Percentiles rank a stretch among this genome's conserved stretches.
phyloP scores from a whole-genome alignment of 2,888 invertebrate species.

The Dermolepida albohirtum region DNA sequence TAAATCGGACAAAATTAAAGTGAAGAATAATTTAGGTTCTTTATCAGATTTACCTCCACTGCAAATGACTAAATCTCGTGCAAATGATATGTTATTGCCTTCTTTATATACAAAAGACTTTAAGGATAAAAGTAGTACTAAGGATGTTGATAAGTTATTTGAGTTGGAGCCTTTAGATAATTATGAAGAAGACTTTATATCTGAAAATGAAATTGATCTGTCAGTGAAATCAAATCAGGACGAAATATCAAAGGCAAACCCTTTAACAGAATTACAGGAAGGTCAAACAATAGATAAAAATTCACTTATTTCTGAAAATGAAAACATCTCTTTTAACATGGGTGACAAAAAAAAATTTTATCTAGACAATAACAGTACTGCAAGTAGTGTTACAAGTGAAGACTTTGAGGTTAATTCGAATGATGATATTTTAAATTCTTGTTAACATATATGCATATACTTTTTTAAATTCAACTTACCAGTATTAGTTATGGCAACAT shows the following conservation, averaged over 20 bases:
- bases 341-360: slow-evolving; percentile 19
- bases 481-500: slow-evolving; percentile 38
- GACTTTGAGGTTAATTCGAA: slow-evolving; percentile 49
- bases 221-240: slow-evolving; percentile 38
- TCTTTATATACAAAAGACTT: slow-evolving; percentile 61
- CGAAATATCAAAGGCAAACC: slow-evolving; percentile 12
- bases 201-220: slow-evolving; percentile 52
- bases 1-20: slow-evolving; percentile 57
- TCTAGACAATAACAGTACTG: slow-evolving; percentile 42
- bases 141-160: slow-evolving; percentile 59
- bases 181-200: slow-evolving; percentile 63
- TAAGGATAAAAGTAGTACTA: slow-evolving; percentile 57
- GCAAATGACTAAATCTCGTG: slow-evolving; percentile 56
- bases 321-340: not conserved
- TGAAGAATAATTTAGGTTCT: slow-evolving; percentile 56
- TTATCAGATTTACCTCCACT: slow-evolving; percentile 60
- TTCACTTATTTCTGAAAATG: not conserved
- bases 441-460: slow-evolving; percentile 6
- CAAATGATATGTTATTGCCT: slow-evolving; percentile 58
- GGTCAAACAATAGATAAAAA: slow-evolving; percentile 11
- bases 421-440: slow-evolving; percentile 48
- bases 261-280: slow-evolving; percentile 9
- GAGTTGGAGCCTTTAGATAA: slow-evolving; percentile 56
- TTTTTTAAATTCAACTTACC: slow-evolving; percentile 6
- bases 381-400: slow-evolving; percentile 49